These are phyloP conservation scores for Plusia festucae DNA, from an alignment of 2,888 invertebrate species.

Conservation along the genomic window DNA sequence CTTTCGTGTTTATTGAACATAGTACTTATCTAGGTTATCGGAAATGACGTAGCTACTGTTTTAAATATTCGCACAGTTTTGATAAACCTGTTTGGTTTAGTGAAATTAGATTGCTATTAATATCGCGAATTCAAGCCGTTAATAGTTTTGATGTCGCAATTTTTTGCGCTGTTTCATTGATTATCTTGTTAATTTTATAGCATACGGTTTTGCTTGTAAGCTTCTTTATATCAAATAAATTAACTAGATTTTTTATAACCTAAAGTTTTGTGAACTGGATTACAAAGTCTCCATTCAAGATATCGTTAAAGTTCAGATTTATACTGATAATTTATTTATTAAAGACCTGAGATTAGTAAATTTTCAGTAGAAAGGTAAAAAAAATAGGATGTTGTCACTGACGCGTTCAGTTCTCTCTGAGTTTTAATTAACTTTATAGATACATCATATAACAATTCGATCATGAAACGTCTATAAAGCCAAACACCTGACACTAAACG, in stretches of 20 bases:
- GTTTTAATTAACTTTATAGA: not conserved
- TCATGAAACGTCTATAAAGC: not conserved
- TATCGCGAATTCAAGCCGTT: not conserved
- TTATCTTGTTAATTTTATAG: not conserved
- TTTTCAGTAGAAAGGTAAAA: no score
- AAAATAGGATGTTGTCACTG: no score
- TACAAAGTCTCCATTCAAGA: no score
- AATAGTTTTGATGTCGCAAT: not conserved
- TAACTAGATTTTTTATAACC: not conserved
- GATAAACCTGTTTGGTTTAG: conserved; percentile 29
- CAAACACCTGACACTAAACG: not conserved
- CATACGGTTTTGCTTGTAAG: not conserved
- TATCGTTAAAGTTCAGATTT: no score
- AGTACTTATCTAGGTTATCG: conserved; percentile 50
- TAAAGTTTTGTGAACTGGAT: no score
- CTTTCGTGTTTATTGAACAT: conserved; percentile 11
- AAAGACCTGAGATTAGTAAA: no score
- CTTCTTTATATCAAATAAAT: not conserved
- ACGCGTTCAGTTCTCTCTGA: not conserved
- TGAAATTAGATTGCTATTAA: conserved; percentile 17
- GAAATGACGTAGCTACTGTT: conserved; percentile 37
- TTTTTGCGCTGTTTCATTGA: not conserved
- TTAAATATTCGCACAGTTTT: conserved; percentile 18
- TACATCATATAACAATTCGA: not conserved
- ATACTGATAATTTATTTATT: no score